Evolutionary conservation across 1,140 invertebrate genomes (phyloP), one percentile per base, ranked within the genome.

Genomic region (Philopotamus ludificatus): DNA sequence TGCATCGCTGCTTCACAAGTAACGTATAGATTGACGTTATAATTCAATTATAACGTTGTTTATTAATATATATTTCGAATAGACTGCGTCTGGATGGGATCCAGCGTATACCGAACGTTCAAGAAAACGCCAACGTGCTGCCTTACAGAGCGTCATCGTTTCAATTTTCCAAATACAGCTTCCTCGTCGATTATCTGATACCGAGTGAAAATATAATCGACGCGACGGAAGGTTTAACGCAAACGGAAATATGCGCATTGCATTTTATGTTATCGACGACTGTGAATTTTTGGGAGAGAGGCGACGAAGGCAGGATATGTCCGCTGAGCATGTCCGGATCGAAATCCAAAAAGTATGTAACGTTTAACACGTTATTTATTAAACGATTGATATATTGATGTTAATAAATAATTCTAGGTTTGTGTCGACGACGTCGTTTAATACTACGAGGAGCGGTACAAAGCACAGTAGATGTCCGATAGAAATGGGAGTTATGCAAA

Each of bases 31-130:
- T 21, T 53, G 10, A 34, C 12, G 12, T 34, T 4, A 34, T 34
- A 34, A 34, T 4, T 34, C 28, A 7, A 34, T 12, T n/a, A n/a
- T n/a, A n/a, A n/a, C 12, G 28, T 34, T 34, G 4, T 4, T 7
- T 34, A 4, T 34, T 4, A 34, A 34, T 34, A 34, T 7, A 34
- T 34, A 34, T 34, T 7, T 34, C 12, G 28, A 7, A 34, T 12
- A 87, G 85, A 69, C 78, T 85, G 53, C 81, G 85, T 39, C 76
- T 87, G 25, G 86, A 88, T 73, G 87, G 87, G 1, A 82, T 89
- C 55, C 78, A 83, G 72, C 72, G 78, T 60, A 75, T 81, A 16
- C 72, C 75, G 2, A 74, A 77, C 23, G 63, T 77, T 1, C 68
- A 77, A 21, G 75, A 81, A 68, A 78, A 75, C 2, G 77, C 82